A percentile compares a stretch with the other conserved stretches of the same genome.
Conservation (phyloP, 2,797 vertebrate genomes). For the Enteromius mattozi region DNA sequence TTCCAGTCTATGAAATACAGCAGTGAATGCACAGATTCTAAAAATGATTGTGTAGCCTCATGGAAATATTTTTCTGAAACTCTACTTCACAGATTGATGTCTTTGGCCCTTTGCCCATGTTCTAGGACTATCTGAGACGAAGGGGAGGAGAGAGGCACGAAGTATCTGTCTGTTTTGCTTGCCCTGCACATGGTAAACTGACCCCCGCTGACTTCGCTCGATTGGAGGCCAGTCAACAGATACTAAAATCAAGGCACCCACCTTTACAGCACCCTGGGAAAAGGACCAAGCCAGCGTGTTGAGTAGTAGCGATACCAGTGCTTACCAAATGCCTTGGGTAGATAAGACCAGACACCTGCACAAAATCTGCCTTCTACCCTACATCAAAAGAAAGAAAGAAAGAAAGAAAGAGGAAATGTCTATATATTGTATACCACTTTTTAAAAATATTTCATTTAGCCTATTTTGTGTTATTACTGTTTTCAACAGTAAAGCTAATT, state of each 20-base stretch:
- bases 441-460: neutral
- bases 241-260: conserved; percentile 71
- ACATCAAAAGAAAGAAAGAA: neutral
- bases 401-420: neutral
- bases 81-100: conserved; percentile 76
- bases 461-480: neutral
- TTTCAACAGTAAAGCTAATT: neutral
- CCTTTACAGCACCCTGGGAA: conserved; percentile 62
- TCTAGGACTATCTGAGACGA: conserved; percentile 80
- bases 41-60: conserved; percentile 33
- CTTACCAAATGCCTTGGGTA: conserved; percentile 9
- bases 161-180: conserved; percentile 84
- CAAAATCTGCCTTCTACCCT: neutral
- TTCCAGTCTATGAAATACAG: conserved; percentile 10
- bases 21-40: conserved; percentile 27
- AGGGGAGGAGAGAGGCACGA: conserved; percentile 73
- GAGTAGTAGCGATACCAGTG: conserved; percentile 32
- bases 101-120: conserved; percentile 81
- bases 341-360: conserved; percentile 12
- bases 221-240: conserved; percentile 77
- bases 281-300: conserved; percentile 31
- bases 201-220: conserved; percentile 77
- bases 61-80: conserved; percentile 52
- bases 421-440: neutral
- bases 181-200: conserved; percentile 82